Evolutionary conservation across 1,140 invertebrate genomes (phyloP), one percentile per base, ranked within the genome.

Genomic region (Papilio glaucus): DNA sequence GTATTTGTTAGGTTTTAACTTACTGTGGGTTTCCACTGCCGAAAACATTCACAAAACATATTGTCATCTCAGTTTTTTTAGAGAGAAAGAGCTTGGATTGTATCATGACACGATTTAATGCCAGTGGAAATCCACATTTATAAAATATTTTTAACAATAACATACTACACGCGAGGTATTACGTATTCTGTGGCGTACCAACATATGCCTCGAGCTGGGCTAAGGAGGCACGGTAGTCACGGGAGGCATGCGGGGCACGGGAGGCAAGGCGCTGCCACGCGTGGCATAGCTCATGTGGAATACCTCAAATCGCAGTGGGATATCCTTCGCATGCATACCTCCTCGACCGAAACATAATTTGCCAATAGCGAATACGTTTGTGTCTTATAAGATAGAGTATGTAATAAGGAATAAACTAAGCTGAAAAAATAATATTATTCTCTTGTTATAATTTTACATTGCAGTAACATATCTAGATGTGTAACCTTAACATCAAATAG

Each of bases 231-330:
- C 67, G 9, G 13, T 42, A 49, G 18, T n/a, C 63, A 41, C 13
- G 37, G 63, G 10, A 38, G 38, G 41, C 65, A 37, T 6, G 29
- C 2, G 29, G 29, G 63, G 26, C 45, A 37, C 38, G 65, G 65
- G 24, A 45, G 38, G 65, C 65, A 37, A 62, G 67, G 33, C 42
- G 67, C 67, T 26, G 29, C 67, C 67, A 53, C 67, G 67, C 67
- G 29, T 69, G 67, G 67, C 67, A 69, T 69, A 69, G 26, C 67
- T 69, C 45, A 6, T 69, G 67, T 26, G 67, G 67, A 49, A 69
- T 69, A 69, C 67, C 67, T 69, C 67, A 49, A 33, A 69, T 69
- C 67, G 67, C 67, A 69, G 42, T 38, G 67, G 42, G 67, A 69
- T 49, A 53, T 69, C 24, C 42, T 69, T 15, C 29, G 67, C 45